Evolutionary conservation across 2,888 invertebrate species (phyloP).

Genomic region (Amblyjoppa proteus): DNA sequence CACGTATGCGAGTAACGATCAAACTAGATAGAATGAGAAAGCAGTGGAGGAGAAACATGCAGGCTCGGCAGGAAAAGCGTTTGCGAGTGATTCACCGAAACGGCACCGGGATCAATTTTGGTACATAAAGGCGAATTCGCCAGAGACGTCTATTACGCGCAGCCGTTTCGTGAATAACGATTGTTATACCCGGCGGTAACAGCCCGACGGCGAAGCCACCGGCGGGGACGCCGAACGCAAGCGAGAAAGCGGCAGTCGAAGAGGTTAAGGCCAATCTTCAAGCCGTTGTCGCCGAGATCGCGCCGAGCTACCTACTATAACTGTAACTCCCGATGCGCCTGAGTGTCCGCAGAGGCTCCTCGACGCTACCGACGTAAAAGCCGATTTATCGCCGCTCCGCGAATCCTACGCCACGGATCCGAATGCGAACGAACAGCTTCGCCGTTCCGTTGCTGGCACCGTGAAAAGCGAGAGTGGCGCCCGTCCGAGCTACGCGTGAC

Average conservation of each 20-base stretch:
- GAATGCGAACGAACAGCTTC: background rate
- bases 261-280: background rate
- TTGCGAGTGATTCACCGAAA: slow-evolving; percentile 51
- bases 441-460: background rate
- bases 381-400: slow-evolving; percentile 61
- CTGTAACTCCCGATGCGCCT: slow-evolving; percentile 28
- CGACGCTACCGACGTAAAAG: slow-evolving; percentile 55
- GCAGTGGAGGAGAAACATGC: slow-evolving; percentile 17
- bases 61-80: slow-evolving; percentile 36
- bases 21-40: slow-evolving; percentile 29
- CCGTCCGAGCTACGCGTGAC: background rate
- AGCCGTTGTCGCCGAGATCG: background rate
- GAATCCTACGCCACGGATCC: slow-evolving; percentile 2
- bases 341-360: slow-evolving; percentile 58
- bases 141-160: slow-evolving; percentile 24
- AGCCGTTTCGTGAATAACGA: slow-evolving; percentile 63
- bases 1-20: slow-evolving; percentile 40
- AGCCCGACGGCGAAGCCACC: slow-evolving; percentile 31
- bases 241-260: background rate
- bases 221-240: background rate
- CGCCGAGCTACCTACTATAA: background rate
- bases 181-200: slow-evolving; percentile 57
- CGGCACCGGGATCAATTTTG: slow-evolving; percentile 47
- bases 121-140: slow-evolving; percentile 35
- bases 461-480: background rate